Conservation (phyloP, 2,113 vertebrate genomes). For the Peromyscus californicus region DNA sequence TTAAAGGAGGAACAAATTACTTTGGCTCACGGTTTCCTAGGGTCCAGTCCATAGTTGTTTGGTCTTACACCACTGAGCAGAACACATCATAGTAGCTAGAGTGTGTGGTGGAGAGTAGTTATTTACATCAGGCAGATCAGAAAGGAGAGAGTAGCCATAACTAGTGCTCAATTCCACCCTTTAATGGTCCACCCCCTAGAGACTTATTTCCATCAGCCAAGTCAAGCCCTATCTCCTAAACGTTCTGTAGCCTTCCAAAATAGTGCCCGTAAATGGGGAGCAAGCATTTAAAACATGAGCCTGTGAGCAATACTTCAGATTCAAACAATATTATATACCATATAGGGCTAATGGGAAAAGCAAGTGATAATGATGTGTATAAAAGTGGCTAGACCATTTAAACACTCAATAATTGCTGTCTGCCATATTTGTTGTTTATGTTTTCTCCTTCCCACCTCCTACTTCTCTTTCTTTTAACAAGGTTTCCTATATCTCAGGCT, state of each 20-base stretch:
- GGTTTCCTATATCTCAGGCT: neutral
- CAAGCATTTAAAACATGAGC: neutral
- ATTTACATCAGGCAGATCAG: neutral
- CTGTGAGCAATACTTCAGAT: neutral
- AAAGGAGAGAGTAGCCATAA: neutral
- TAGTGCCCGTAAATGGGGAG: neutral
- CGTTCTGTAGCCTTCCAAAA: neutral
- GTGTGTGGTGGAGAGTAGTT: neutral
- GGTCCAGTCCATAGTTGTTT: neutral
- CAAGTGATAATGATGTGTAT: neutral
- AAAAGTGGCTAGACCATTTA: neutral
- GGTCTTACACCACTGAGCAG: neutral
- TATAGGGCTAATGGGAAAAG: neutral
- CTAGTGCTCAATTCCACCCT: neutral
- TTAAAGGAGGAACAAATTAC: neutral
- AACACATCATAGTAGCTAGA: neutral
- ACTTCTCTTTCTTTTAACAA: neutral
- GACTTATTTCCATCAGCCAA: neutral
- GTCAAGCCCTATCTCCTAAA: neutral
- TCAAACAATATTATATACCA: neutral
- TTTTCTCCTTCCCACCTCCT: neutral
- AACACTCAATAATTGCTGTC: neutral
- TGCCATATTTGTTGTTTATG: neutral
- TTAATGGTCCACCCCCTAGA: neutral
- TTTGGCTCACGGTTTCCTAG: neutral